Evolutionary conservation across 2,113 vertebrate species (phyloP), one percentile per base, ranked within the genome.

Genomic region (Brachionichthys hirsutus): DNA sequence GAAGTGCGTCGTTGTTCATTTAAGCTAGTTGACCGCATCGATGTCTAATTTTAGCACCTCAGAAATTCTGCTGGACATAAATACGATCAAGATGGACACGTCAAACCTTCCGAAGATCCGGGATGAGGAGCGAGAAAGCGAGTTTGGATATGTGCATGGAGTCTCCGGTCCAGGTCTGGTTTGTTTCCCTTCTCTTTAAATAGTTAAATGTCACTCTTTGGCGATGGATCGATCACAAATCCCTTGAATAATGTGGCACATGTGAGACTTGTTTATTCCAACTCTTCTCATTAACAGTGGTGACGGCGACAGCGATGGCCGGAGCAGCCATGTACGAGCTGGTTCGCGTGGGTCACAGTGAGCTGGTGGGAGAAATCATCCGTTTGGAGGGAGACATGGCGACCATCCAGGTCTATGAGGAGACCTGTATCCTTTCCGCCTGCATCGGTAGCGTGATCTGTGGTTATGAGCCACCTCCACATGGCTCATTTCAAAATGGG

Each of bases 251-350:
- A 3, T 43, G 41, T 34, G n/a, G n/a, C n/a, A n/a, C n/a, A n/a
- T n/a, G n/a, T n/a, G n/a, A n/a, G n/a, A n/a, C 0, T 50, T 2
- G 12, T 34, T 11, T 52, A 40, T 24, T 35, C 13, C 7, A 41
- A 42, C 14, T 3, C n/a, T 2, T 46, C n/a, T 12, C 3, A 17
- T 73, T 14, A 3, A 65, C 89, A 98, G 96, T 98, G 85, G 97
- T 99, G 63, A 98, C 93, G 0, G 97, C 96, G 0, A 93, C 94
- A 67, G 92, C 94, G 45, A 98, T 99, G 97, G 92, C 95, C 0
- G 96, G 97, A 14, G 95, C 97, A n/a, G 96, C 97, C 56, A 99
- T 98, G 97, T 98, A 99, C 1, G 96, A 99, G 80, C 88, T 99
- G 88, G 96, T 99, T 5, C 93, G 97, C 64, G 96, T 99, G 3